phyloP scores from a whole-genome alignment of 2,113 vertebrate species.

The Ictalurus punctatus region DNA sequence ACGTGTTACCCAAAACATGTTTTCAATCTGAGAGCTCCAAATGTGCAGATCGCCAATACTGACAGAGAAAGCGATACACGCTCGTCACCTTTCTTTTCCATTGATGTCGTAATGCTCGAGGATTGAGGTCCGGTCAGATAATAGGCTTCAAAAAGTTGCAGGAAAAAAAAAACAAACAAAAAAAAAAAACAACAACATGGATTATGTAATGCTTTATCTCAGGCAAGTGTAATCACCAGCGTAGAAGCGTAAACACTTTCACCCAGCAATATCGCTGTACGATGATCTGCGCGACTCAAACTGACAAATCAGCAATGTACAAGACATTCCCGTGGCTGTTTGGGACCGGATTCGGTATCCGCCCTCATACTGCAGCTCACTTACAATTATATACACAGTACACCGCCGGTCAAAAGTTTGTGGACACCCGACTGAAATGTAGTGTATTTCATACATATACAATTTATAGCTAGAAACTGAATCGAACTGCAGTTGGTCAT shows the following conservation, averaged over 20 bases:
- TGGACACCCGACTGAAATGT: no score
- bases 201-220: not conserved
- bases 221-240: not conserved
- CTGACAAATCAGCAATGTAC: no score
- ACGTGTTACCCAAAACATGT: slow-evolving; percentile 62
- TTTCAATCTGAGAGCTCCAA: slow-evolving; percentile 57
- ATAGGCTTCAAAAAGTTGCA: not conserved
- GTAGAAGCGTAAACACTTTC: not conserved
- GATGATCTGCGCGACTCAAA: not conserved
- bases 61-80: slow-evolving; percentile 17
- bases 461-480: no score
- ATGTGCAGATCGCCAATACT: slow-evolving; percentile 54
- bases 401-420: no score
- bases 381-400: no score
- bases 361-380: no score
- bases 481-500: no score
- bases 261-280: not conserved
- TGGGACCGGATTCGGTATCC: no score
- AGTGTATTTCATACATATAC: no score
- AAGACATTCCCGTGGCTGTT: no score
- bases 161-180: not conserved
- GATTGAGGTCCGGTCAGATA: slow-evolving; percentile 8
- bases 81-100: not conserved
- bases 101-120: slow-evolving; percentile 2
- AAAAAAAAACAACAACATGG: not conserved